These are phyloP conservation scores for Theonella swinhoei DNA, from an alignment of 37 sponge, comb jelly and placozoan genomes.

Conservation along the genomic window DNA sequence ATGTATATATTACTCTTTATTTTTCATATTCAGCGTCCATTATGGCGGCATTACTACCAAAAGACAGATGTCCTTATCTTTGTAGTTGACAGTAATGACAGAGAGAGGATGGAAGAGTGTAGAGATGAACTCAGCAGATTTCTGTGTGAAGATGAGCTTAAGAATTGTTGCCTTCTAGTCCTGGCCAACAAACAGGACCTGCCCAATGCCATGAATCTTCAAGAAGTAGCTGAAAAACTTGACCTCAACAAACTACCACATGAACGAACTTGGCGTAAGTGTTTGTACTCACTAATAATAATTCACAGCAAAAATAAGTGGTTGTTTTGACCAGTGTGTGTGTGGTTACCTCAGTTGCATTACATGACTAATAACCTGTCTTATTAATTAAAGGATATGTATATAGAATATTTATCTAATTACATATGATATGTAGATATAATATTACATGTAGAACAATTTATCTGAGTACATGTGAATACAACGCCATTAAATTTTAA, in stretches of 20 bases:
- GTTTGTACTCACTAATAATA: too few relatives aligned
- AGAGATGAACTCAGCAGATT: slow-evolving; percentile 38
- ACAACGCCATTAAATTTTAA: too few relatives aligned
- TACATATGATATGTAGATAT: too few relatives aligned
- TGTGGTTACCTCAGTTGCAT: too few relatives aligned
- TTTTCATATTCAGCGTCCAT: slow-evolving; percentile 39
- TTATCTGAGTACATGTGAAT: too few relatives aligned
- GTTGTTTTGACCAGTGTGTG: too few relatives aligned
- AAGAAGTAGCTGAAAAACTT: slow-evolving; percentile 48
- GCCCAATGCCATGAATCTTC: slow-evolving; percentile 64
- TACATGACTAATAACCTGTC: too few relatives aligned
- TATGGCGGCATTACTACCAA: slow-evolving; percentile 69
- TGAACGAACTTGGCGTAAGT: neutral
- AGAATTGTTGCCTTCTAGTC: slow-evolving; percentile 40
- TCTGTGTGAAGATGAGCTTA: slow-evolving; percentile 51
- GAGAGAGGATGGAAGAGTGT: slow-evolving; percentile 54
- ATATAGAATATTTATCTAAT: too few relatives aligned
- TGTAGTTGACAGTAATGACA: slow-evolving; percentile 75
- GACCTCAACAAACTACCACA: slow-evolving; percentile 20
- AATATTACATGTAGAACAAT: too few relatives aligned
- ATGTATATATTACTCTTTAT: too few relatives aligned
- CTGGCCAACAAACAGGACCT: slow-evolving; percentile 87
- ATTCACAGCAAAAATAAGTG: too few relatives aligned
- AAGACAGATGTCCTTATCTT: slow-evolving; percentile 66
- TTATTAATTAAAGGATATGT: too few relatives aligned